phyloP scores from a whole-genome alignment of 2,797 vertebrate species.

The Leptatherina wallacei region DNA sequence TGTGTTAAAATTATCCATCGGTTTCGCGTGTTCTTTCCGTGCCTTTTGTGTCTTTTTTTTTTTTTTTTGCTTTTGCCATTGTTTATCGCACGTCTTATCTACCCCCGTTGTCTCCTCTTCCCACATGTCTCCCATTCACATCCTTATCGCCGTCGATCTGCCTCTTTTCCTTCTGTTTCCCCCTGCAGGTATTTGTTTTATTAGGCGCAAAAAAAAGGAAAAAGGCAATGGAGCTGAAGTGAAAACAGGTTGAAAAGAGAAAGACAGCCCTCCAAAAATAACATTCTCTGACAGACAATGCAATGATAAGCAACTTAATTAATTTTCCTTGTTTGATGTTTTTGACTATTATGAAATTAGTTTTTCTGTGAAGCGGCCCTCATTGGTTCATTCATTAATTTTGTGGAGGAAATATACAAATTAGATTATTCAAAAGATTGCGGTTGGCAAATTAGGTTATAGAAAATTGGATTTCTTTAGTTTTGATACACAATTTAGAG shows the following conservation, averaged over 20 bases:
- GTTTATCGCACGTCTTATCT: slow-evolving; percentile 66
- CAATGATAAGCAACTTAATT: slow-evolving; percentile 84
- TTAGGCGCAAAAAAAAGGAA: slow-evolving; percentile 24
- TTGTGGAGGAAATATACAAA: slow-evolving; percentile 79
- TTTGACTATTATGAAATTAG: slow-evolving; percentile 76
- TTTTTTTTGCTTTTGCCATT: slow-evolving; percentile 65
- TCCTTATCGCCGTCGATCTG: slow-evolving; percentile 64
- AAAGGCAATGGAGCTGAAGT: slow-evolving; percentile 48
- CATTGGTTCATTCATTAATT: slow-evolving; percentile 76
- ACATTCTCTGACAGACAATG: slow-evolving; percentile 75
- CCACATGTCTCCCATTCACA: slow-evolving; percentile 52
- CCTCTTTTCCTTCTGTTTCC: slow-evolving; percentile 51
- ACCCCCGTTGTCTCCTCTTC: slow-evolving; percentile 43
- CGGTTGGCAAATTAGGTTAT: slow-evolving; percentile 78
- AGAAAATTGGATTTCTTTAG: slow-evolving; percentile 79
- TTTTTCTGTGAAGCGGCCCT: slow-evolving; percentile 53
- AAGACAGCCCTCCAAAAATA: slow-evolving; percentile 68
- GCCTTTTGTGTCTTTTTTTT: slow-evolving; percentile 55
- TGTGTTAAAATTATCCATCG: slow-evolving; percentile 64
- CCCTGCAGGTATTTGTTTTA: slow-evolving; percentile 67
- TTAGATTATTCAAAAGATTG: slow-evolving; percentile 81
- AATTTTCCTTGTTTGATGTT: slow-evolving; percentile 82
- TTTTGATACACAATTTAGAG: slow-evolving; percentile 78
- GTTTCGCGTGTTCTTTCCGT: slow-evolving; percentile 37
- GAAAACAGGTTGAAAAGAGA: slow-evolving; percentile 69